phyloP scores from a whole-genome alignment of 2,888 invertebrate genomes.

The Poecilobothrus nobilitatus region DNA sequence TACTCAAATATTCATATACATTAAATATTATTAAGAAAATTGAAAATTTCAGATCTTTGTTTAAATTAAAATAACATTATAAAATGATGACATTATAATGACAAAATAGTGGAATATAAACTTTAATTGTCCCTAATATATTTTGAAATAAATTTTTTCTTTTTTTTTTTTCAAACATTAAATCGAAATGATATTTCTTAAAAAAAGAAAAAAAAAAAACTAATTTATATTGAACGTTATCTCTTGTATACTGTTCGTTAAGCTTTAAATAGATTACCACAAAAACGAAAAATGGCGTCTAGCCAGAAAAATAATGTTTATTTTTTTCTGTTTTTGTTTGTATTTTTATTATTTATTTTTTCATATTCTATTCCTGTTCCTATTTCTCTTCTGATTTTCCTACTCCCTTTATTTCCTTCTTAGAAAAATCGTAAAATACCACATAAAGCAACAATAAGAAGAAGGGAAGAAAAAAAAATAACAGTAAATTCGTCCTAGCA shows the following conservation, averaged over 20 bases:
- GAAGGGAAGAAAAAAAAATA: too few relatives aligned
- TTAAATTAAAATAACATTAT: neutral
- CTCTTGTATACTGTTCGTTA: slow-evolving; percentile 20
- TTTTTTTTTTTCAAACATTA: neutral
- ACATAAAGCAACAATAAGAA: too few relatives aligned
- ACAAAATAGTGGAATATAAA: neutral
- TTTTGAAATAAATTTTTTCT: neutral
- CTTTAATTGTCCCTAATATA: neutral
- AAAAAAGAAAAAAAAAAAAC: neutral
- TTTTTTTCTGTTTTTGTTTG: neutral
- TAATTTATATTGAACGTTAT: slow-evolving; percentile 14
- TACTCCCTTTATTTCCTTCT: too few relatives aligned
- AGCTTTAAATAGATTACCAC: slow-evolving; percentile 20
- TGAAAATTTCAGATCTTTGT: too few relatives aligned
- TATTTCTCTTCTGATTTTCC: too few relatives aligned
- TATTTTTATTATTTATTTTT: neutral
- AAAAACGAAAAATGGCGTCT: slow-evolving; percentile 14
- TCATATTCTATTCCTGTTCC: neutral
- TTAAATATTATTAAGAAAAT: too few relatives aligned
- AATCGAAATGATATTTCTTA: neutral
- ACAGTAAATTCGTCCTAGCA: too few relatives aligned
- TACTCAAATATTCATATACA: too few relatives aligned
- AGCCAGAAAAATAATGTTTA: slow-evolving; percentile 13
- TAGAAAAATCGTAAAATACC: too few relatives aligned
- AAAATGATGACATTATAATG: too few relatives aligned